Base-by-base conservation (phyloP, 2,888 invertebrate genomes). In the Brenthis hecate region DNA sequence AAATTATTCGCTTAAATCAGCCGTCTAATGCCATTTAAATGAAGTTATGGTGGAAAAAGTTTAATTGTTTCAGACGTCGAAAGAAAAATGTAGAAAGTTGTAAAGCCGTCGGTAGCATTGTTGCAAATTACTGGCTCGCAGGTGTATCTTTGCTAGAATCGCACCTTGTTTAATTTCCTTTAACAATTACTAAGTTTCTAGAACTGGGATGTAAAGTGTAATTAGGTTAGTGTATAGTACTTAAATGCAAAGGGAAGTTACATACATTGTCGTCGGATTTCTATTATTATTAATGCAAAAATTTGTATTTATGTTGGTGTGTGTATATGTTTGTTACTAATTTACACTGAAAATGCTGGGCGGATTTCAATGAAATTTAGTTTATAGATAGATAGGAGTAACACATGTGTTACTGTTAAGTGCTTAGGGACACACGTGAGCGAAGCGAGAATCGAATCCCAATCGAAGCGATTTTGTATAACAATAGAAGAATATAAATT, bases 11-110 rank as follows among this genome's bases (percentile, higher is more conserved):
- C 32, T 32, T 56, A 64, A 56, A 56, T 43, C n/a, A 11, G 19
- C 32, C 65, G 47, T 47, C 43, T 53, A 54, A 66, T 57, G 55
- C 47, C 60, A 58, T 60, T 55, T 19, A 32, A 60, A 51, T 53
- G 51, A 32, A 66, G 48, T 55, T 60, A 66, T 66, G 66, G 48
- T 13, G 36, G 60, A 16, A 60, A 50, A 66, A 54, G 60, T 66
- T 66, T 66, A 60, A 66, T 58, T 65, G 65, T 57, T 54, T 54
- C 16, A 55, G 53, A 28, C 19, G 28, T 32, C 48, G 43, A 60
- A 65, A 60, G 66, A 60, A 66, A 66, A 66, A 66, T 60, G 48
- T 66, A 55, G 14, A 58, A 66, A 66, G 36, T 55, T 55, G 54
- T 55, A 28, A 66, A 50, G 57, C 54, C 16, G 53, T 5, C 23